These are phyloP conservation scores for Choristoneura fumiferana DNA, from an alignment of 1,140 invertebrate species.

Conservation along the genomic window DNA sequence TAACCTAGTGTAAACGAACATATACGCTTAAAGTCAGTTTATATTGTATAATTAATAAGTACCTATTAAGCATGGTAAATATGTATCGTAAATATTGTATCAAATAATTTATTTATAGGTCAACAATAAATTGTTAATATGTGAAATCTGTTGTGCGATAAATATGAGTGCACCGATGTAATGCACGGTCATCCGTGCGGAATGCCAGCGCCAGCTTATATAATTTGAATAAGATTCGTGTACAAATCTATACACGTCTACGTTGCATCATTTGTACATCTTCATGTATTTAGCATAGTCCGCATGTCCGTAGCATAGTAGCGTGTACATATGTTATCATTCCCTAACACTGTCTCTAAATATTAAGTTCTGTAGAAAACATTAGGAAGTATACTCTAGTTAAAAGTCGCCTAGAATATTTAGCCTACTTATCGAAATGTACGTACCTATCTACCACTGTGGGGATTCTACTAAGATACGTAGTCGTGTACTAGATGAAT, in stretches of 20 bases:
- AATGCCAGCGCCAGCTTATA: constrained; percentile 38
- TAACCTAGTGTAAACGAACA: constrained; percentile 2
- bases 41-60: constrained; percentile 7
- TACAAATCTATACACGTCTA: constrained; percentile 46
- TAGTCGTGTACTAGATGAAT: constrained; percentile 3
- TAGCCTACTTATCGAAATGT: constrained; percentile 34
- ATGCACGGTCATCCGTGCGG: constrained; percentile 41
- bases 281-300: constrained; percentile 56
- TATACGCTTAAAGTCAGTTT: constrained; percentile 9
- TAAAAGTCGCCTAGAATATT: constrained; percentile 33
- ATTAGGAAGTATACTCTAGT: constrained; percentile 31
- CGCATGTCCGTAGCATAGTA: not conserved
- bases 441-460: not conserved
- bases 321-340: not conserved
- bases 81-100: not conserved
- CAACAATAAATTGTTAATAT: constrained; percentile 14
- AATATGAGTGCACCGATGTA: constrained; percentile 23
- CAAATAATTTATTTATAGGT: constrained; percentile 12
- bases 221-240: constrained; percentile 42
- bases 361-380: not conserved
- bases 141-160: constrained; percentile 13
- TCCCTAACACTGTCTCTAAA: not conserved
- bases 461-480: constrained; percentile 7
- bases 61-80: not conserved
- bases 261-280: constrained; percentile 53